phyloP scores from a whole-genome alignment of 1,140 invertebrate species.

The Heliconius himera region DNA sequence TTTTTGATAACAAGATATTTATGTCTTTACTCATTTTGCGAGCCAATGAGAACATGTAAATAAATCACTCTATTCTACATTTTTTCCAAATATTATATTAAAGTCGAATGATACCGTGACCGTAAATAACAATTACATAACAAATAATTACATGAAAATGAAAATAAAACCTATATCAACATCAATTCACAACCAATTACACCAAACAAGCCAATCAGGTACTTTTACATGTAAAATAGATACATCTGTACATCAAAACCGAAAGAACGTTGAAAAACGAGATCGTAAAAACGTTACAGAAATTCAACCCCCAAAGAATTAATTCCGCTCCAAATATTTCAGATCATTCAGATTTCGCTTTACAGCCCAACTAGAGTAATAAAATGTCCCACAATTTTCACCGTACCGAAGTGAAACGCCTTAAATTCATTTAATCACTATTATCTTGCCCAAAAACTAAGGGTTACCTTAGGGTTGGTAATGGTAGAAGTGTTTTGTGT shows the following conservation, averaged over 20 bases:
- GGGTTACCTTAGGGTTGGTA: slow-evolving; percentile 23
- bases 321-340: slow-evolving; percentile 32
- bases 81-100: no score
- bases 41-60: no score
- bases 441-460: slow-evolving; percentile 66
- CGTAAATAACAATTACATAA: no score
- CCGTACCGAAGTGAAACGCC: slow-evolving; percentile 43
- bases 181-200: neutral
- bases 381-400: slow-evolving; percentile 46
- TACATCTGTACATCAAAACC: neutral
- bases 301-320: slow-evolving; percentile 29
- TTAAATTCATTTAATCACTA: slow-evolving; percentile 71
- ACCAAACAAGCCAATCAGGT: neutral
- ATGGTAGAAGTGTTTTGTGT: neutral
- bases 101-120: no score
- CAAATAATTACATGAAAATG: no score
- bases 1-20: no score
- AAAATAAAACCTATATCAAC: no score
- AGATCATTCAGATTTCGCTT: slow-evolving; percentile 43
- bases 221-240: neutral
- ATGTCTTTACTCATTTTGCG: no score
- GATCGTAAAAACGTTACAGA: slow-evolving; percentile 11
- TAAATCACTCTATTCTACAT: no score
- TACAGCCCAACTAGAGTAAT: slow-evolving; percentile 44
- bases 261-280: neutral